Percentiles rank a stretch among this genome's conserved stretches.
phyloP scores from a whole-genome alignment of 2,888 invertebrate genomes.

The Drosophila mimica region DNA sequence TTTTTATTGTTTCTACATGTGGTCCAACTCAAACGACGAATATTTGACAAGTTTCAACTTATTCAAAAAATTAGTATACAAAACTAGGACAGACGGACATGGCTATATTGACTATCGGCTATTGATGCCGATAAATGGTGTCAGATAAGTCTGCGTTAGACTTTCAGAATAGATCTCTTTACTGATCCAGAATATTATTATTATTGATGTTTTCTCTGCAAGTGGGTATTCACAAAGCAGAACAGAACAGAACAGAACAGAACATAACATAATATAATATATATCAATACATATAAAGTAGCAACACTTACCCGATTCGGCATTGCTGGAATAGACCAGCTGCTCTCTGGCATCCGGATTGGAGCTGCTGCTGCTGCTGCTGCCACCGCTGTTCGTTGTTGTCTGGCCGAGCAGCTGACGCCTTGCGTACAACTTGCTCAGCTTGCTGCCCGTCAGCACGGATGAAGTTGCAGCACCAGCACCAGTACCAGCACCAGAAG shows the following conservation, averaged over 20 bases:
- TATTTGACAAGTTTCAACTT: not conserved
- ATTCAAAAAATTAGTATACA: not conserved
- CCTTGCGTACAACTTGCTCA: constrained; percentile 69
- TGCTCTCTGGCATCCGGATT: constrained; percentile 56
- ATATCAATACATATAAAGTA: not conserved
- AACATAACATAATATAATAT: not conserved
- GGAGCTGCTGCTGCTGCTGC: constrained; percentile 37
- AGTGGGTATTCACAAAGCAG: not conserved
- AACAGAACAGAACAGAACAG: not conserved
- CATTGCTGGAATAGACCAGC: constrained; percentile 28
- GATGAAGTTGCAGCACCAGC: constrained; percentile 8
- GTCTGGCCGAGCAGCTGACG: constrained; percentile 65
- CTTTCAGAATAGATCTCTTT: not conserved
- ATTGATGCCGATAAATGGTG: not conserved
- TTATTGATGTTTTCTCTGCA: not conserved
- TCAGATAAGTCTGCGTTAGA: no score
- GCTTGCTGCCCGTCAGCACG: constrained; percentile 52
- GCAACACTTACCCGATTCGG: constrained; percentile 57
- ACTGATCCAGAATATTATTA: not conserved
- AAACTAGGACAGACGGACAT: not conserved
- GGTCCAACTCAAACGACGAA: no score
- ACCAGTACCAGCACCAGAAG: constrained; percentile 1
- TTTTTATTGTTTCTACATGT: no score
- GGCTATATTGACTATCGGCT: not conserved
- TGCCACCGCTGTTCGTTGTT: constrained; percentile 14